These are phyloP conservation scores for Poeciliopsis turrubarensis DNA, from an alignment of 2,113 vertebrate species.

Conservation along the genomic window DNA sequence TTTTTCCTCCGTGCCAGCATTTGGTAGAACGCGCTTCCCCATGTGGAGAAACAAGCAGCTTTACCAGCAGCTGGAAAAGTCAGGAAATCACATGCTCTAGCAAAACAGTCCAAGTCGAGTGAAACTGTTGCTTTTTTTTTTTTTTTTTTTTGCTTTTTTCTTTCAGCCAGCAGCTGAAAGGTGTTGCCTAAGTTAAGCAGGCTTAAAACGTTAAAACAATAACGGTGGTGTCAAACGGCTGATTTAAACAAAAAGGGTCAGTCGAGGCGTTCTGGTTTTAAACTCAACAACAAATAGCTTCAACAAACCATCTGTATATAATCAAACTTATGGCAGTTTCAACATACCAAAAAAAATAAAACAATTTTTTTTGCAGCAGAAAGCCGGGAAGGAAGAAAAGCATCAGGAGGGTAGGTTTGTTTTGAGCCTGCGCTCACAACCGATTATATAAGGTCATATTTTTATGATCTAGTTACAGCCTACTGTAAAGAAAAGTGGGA, in stretches of 20 bases:
- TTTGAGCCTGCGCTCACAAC: neutral
- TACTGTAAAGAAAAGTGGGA: neutral
- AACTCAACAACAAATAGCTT: constrained; percentile 13
- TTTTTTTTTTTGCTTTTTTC: constrained; percentile 23
- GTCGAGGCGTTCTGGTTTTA: constrained; percentile 18
- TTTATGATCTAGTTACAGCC: neutral
- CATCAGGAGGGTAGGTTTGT: neutral
- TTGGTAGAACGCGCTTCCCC: constrained; percentile 37
- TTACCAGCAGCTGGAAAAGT: constrained; percentile 50
- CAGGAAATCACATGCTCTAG: constrained; percentile 73
- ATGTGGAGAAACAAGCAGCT: constrained; percentile 23
- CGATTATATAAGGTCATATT: neutral
- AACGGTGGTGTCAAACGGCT: constrained; percentile 23
- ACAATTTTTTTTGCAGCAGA: constrained; percentile 19
- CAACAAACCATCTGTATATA: neutral
- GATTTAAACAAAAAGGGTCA: too few species aligned
- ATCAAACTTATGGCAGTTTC: constrained; percentile 4
- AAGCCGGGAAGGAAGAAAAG: constrained; percentile 23
- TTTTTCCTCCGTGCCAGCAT: constrained; percentile 41
- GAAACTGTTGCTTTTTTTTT: constrained; percentile 39
- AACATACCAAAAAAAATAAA: neutral
- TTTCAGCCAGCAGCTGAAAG: constrained; percentile 43
- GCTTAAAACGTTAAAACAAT: constrained; percentile 57
- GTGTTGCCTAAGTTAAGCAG: constrained; percentile 43
- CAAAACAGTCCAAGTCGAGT: constrained; percentile 45